These are phyloP conservation scores for Condylura cristata DNA, from an alignment of 2,113 vertebrate species.

Conservation along the genomic window DNA sequence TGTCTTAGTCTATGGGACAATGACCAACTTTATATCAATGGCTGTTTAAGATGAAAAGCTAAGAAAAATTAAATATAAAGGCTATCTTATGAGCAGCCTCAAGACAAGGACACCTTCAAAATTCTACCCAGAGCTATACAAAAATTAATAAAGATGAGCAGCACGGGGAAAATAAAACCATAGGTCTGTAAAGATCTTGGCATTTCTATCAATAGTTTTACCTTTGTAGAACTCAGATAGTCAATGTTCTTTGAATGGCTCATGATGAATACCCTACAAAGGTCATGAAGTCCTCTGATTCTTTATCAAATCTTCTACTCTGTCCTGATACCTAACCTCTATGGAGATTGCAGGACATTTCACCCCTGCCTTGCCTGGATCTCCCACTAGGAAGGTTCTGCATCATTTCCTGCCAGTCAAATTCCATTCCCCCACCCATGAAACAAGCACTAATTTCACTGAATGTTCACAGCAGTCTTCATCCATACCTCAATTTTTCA, in stretches of 20 bases:
- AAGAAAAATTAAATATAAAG: conserved; percentile 43
- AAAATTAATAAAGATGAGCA: conserved; percentile 20
- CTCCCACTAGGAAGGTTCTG: neutral
- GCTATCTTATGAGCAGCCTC: neutral
- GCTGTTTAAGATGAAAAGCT: neutral
- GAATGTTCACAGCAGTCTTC: neutral
- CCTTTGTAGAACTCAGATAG: neutral
- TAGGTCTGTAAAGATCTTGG: neutral
- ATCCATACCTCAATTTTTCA: neutral
- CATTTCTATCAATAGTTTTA: conserved; percentile 2
- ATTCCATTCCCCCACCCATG: too few relatives aligned
- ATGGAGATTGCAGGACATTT: neutral
- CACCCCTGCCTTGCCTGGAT: neutral
- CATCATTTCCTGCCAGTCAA: neutral
- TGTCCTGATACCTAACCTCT: neutral
- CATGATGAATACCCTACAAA: neutral
- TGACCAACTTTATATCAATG: neutral
- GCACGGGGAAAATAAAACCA: neutral
- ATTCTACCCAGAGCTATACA: conserved; percentile 30
- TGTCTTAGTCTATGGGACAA: neutral
- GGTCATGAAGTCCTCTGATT: neutral
- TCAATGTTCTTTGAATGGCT: neutral
- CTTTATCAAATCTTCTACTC: neutral
- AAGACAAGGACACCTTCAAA: conserved; percentile 37
- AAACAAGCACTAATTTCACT: neutral